Conservation (phyloP, 1,140 invertebrate species). For the Drosophila saltans region DNA sequence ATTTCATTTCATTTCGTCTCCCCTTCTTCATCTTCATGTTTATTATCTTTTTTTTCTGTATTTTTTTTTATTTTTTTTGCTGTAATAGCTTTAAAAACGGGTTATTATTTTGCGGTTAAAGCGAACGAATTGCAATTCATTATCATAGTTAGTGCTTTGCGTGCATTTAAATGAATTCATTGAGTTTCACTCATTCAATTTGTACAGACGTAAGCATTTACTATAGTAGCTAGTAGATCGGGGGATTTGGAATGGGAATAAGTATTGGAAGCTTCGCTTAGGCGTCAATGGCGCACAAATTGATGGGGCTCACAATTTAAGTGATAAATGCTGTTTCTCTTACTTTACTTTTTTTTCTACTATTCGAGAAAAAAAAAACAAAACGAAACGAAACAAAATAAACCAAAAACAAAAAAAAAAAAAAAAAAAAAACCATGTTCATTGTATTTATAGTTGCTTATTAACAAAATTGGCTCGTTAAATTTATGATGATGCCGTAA, state of each 20-base stretch:
- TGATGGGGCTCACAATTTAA: constrained; percentile 44
- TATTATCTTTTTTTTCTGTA: neutral
- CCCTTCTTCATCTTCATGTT: neutral
- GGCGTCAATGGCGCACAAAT: constrained; percentile 50
- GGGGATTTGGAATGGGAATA: constrained; percentile 29
- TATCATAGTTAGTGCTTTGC: constrained; percentile 74
- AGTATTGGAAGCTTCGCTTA: constrained; percentile 22
- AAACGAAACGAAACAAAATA: neutral
- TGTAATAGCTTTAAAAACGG: constrained; percentile 57
- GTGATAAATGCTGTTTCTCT: constrained; percentile 64
- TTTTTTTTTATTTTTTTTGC: constrained; percentile 23
- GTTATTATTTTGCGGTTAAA: constrained; percentile 77
- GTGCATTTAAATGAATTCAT: constrained; percentile 80
- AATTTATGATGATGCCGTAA: constrained; percentile 61
- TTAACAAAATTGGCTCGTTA: constrained; percentile 75
- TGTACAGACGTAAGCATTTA: constrained; percentile 67
- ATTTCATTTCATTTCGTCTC: neutral
- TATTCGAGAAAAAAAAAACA: neutral
- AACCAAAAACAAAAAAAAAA: neutral
- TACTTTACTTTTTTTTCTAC: constrained; percentile 16
- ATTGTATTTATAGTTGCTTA: constrained; percentile 68
- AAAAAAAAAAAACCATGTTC: neutral
- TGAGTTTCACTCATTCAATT: constrained; percentile 74
- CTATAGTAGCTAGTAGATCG: constrained; percentile 44
- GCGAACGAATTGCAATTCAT: constrained; percentile 73